These are phyloP conservation scores for Ptychadena robeensis DNA, from an alignment of 2,797 vertebrate genomes.

Conservation along the genomic window DNA sequence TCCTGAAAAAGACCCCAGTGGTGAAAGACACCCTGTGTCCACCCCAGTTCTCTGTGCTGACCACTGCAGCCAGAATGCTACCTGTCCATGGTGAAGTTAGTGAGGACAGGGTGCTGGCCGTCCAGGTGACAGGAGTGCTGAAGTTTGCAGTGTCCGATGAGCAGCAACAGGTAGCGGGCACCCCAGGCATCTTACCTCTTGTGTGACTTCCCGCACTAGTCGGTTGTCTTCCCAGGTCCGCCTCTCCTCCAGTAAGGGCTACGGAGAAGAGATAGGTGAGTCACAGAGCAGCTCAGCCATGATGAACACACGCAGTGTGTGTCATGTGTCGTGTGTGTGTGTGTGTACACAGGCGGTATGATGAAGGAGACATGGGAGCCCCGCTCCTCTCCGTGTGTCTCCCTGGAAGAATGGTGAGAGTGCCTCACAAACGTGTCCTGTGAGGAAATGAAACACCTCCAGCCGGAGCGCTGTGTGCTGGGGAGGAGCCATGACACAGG, in stretches of 20 bases:
- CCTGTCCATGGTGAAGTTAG: neutral
- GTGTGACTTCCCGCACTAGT: slow-evolving; percentile 83
- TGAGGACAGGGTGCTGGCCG: neutral
- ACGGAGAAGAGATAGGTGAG: slow-evolving; percentile 63
- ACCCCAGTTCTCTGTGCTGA: too few relatives aligned
- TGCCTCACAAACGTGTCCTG: slow-evolving; percentile 42
- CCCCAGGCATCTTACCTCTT: slow-evolving; percentile 80
- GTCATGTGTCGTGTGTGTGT: neutral
- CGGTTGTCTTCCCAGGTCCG: slow-evolving; percentile 78
- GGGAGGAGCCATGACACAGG: slow-evolving; percentile 48
- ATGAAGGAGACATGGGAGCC: neutral
- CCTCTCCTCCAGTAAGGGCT: slow-evolving; percentile 86
- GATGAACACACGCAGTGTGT: slow-evolving; percentile 13
- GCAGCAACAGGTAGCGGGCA: slow-evolving; percentile 20
- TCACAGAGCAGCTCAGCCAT: neutral
- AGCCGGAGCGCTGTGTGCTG: slow-evolving; percentile 49
- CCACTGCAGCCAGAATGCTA: too few relatives aligned
- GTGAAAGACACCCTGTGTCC: too few relatives aligned
- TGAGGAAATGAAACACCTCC: slow-evolving; percentile 69
- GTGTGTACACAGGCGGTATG: neutral
- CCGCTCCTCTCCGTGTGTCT: neutral
- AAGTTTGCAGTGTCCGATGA: neutral
- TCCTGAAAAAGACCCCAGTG: too few relatives aligned
- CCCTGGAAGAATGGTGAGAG: slow-evolving; percentile 12
- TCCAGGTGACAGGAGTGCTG: neutral